phyloP scores from a whole-genome alignment of 2,888 invertebrate genomes.

The Tricholauxania praeusta region DNA sequence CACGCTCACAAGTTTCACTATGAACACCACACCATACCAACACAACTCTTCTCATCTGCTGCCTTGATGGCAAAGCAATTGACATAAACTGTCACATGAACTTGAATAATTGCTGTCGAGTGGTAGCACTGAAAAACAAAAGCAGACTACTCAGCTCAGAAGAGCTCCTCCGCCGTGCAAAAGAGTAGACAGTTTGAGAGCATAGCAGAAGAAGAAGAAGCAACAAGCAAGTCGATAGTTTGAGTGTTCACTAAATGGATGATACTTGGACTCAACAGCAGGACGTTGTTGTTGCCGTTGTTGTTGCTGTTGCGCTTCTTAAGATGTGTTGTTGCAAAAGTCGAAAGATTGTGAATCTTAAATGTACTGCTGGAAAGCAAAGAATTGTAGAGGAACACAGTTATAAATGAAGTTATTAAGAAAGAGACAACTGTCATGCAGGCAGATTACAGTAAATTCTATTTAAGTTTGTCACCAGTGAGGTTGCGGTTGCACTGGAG shows the following conservation, averaged over 20 bases:
- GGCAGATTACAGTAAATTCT: constrained; percentile 10
- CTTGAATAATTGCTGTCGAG: constrained; percentile 44
- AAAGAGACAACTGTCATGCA: constrained; percentile 1
- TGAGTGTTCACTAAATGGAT: constrained; percentile 14
- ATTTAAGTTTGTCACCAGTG: constrained; percentile 17
- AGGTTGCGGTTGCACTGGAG: too few relatives aligned
- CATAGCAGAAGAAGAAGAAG: background rate
- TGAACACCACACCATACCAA: background rate
- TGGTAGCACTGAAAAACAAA: constrained; percentile 30
- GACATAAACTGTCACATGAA: constrained; percentile 44
- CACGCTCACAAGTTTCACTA: too few relatives aligned
- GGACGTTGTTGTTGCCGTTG: background rate
- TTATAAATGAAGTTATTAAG: constrained; percentile 28
- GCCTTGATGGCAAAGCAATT: constrained; percentile 42
- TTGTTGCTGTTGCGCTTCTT: constrained; percentile 3
- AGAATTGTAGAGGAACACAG: constrained; percentile 1
- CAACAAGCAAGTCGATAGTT: constrained; percentile 9
- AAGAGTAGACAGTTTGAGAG: constrained; percentile 1
- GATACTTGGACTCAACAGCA: constrained; percentile 14
- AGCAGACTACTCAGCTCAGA: background rate
- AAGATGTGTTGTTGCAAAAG: constrained; percentile 14
- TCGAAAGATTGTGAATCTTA: constrained; percentile 24
- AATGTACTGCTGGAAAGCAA: background rate
- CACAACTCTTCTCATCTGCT: constrained; percentile 5
- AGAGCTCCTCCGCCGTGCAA: background rate